A percentile compares a stretch with the other conserved stretches of the same genome.
phyloP scores from a whole-genome alignment of 2,888 invertebrate genomes.

The Dioctria linearis region DNA sequence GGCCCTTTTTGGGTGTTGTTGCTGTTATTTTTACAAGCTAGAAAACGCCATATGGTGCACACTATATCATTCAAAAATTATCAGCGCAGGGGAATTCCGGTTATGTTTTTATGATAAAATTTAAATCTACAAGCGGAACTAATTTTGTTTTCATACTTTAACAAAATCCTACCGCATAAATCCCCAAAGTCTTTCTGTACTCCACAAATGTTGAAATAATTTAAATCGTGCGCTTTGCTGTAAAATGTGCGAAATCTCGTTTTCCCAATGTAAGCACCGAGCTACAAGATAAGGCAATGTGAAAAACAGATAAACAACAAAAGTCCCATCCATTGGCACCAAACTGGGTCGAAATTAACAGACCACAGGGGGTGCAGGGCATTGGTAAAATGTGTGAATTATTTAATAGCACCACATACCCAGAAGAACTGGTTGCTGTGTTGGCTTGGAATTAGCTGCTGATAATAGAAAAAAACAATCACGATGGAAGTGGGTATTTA shows the following conservation, averaged over 20 bases:
- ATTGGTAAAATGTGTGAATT: conserved; percentile 23
- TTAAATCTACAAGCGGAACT: no score
- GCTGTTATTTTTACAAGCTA: no score
- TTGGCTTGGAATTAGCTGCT: not conserved
- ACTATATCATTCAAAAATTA: no score
- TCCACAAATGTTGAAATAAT: not conserved
- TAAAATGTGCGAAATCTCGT: not conserved
- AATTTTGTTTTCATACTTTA: no score
- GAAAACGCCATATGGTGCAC: no score
- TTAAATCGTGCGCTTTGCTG: not conserved
- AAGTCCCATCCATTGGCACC: not conserved
- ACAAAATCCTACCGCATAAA: no score
- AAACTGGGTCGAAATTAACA: conserved; percentile 16
- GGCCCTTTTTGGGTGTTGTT: no score
- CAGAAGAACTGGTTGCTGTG: not conserved
- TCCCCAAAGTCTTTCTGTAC: no score
- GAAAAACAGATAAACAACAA: conserved; percentile 9
- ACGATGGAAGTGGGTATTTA: conserved; percentile 28
- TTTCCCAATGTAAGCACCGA: not conserved
- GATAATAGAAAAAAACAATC: conserved; percentile 12
- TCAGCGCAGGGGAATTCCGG: no score
- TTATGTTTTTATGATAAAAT: no score
- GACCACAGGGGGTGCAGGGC: conserved; percentile 7
- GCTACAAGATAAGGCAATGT: not conserved
- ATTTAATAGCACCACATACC: not conserved